Conservation (phyloP, 2,888 invertebrate genomes). For the Minunthozetes semirufus region DNA sequence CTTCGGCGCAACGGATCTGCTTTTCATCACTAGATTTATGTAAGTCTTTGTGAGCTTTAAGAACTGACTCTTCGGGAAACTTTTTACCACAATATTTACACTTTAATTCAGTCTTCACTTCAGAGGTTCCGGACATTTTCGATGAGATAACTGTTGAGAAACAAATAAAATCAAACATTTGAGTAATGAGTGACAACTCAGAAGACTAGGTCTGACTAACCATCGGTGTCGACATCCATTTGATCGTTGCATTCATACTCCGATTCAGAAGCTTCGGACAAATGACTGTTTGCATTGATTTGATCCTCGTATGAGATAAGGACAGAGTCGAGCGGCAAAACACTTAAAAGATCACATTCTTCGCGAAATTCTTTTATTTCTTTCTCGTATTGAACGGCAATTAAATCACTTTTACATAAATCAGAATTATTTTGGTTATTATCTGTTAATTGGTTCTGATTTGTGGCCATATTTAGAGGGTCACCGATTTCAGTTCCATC, state of each 20-base stretch:
- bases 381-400: constrained; percentile 1
- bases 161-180: neutral
- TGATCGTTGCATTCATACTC: neutral
- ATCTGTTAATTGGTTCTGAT: neutral
- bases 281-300: neutral
- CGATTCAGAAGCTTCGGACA: neutral
- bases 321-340: neutral
- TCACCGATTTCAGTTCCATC: no score
- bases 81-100: constrained; percentile 1
- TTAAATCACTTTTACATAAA: constrained; percentile 9
- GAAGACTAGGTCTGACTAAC: neutral
- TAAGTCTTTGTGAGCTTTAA: neutral
- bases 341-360: neutral
- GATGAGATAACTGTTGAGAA: neutral
- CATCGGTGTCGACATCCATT: neutral
- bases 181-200: neutral
- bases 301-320: neutral
- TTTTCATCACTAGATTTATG: neutral
- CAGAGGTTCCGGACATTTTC: neutral
- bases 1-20: constrained; percentile 15
- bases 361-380: neutral
- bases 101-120: neutral
- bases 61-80: neutral
- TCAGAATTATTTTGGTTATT: neutral
- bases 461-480: neutral